A percentile compares a stretch with the other conserved stretches of the same genome.
phyloP scores from a whole-genome alignment of 2,113 vertebrate species.

The Oreochromis niloticus region DNA sequence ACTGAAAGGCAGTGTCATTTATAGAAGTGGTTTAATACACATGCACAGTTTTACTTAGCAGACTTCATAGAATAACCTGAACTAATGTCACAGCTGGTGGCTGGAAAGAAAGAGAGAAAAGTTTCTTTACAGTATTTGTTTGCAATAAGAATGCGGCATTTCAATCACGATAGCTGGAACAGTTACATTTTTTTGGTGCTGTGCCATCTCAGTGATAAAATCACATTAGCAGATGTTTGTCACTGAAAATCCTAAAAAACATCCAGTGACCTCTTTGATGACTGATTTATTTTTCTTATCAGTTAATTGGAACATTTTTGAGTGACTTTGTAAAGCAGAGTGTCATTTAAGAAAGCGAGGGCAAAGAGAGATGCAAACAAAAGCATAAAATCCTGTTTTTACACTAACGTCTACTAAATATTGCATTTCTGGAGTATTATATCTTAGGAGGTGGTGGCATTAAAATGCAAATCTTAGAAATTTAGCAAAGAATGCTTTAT shows the following conservation, averaged over 20 bases:
- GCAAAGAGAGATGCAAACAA: background rate
- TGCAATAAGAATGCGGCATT: background rate
- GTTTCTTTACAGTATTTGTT: background rate
- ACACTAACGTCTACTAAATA: background rate
- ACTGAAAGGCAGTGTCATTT: background rate
- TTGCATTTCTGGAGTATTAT: background rate
- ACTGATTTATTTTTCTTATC: background rate
- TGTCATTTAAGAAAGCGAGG: background rate
- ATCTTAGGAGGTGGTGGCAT: background rate
- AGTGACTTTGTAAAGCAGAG: background rate
- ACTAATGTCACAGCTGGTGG: background rate
- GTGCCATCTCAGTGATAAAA: background rate
- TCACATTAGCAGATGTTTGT: background rate
- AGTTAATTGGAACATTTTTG: slow-evolving; percentile 8
- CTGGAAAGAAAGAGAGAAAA: background rate
- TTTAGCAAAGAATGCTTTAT: background rate
- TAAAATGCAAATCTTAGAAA: background rate
- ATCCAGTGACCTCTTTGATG: background rate
- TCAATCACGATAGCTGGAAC: accelerated
- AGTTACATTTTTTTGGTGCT: background rate
- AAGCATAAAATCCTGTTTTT: background rate
- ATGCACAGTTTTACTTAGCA: background rate
- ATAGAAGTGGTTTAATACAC: background rate
- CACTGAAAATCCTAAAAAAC: background rate
- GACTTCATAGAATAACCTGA: background rate